Conservation (phyloP, 2,888 invertebrate genomes). For the Ashinkailepas kermadecensis region DNA sequence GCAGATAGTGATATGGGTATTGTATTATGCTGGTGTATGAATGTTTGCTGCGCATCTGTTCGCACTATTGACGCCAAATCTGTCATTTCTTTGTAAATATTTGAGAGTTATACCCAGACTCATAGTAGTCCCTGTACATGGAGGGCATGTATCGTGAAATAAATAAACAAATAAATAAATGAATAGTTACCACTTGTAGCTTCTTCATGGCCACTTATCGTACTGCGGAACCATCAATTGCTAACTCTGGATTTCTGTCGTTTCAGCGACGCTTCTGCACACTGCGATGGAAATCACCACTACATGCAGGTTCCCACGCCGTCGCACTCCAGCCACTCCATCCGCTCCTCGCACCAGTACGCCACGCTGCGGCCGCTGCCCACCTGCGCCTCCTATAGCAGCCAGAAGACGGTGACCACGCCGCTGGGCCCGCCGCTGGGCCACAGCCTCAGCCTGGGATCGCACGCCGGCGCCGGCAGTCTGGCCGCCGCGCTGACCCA, state of each 20-base stretch:
- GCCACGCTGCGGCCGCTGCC: constrained; percentile 50
- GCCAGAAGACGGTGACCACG: constrained; percentile 69
- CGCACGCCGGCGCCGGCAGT: not conserved
- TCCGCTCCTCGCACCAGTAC: constrained; percentile 36
- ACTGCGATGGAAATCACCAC: not conserved
- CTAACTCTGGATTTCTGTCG: not conserved
- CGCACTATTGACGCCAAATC: too few relatives aligned
- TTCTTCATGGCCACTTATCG: too few relatives aligned
- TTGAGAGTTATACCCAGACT: too few relatives aligned
- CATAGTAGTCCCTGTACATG: too few relatives aligned
- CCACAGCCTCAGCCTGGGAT: not conserved
- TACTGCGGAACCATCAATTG: too few relatives aligned
- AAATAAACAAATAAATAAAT: too few relatives aligned
- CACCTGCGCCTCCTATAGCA: constrained; percentile 71
- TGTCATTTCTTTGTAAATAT: too few relatives aligned
- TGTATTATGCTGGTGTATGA: too few relatives aligned
- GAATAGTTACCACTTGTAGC: too few relatives aligned
- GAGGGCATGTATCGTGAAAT: too few relatives aligned
- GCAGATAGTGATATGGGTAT: too few relatives aligned
- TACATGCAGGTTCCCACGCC: constrained; percentile 14
- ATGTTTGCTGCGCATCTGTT: too few relatives aligned
- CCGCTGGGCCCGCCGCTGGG: constrained; percentile 52
- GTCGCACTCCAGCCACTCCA: constrained; percentile 3
- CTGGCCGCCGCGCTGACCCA: not conserved
- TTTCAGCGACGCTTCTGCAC: not conserved